These are phyloP conservation scores for Sylvilagus floridanus DNA, from an alignment of 2,797 vertebrate genomes.

Conservation along the genomic window DNA sequence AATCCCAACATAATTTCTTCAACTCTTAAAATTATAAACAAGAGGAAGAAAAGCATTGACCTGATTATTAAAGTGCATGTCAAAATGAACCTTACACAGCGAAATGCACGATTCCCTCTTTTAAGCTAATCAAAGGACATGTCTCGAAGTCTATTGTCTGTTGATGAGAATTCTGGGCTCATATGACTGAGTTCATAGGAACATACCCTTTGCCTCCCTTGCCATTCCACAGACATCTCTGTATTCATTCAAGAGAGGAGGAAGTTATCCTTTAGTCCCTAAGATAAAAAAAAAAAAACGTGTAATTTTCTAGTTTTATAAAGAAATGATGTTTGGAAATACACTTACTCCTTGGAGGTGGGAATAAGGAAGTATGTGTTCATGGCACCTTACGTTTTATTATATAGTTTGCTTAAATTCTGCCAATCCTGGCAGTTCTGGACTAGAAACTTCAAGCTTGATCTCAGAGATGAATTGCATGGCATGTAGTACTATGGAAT, in stretches of 20 bases:
- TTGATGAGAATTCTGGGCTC: neutral
- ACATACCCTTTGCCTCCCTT: neutral
- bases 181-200: neutral
- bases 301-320: neutral
- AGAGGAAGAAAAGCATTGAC: neutral
- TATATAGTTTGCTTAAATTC: neutral
- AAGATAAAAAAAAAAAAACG: neutral
- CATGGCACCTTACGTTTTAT: neutral
- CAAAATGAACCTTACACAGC: neutral
- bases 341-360: neutral
- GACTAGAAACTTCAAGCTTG: neutral
- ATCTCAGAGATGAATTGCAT: neutral
- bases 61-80: neutral
- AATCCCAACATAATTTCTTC: neutral
- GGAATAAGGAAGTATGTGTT: neutral
- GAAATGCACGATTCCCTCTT: neutral
- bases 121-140: neutral
- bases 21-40: neutral
- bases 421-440: neutral
- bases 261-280: neutral
- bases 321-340: neutral
- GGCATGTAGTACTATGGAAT: neutral
- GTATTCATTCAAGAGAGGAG: neutral
- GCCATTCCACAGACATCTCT: neutral
- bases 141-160: neutral